These are phyloP conservation scores for Octopus bimaculoides DNA, from an alignment of 1,140 invertebrate species.

Conservation along the genomic window DNA sequence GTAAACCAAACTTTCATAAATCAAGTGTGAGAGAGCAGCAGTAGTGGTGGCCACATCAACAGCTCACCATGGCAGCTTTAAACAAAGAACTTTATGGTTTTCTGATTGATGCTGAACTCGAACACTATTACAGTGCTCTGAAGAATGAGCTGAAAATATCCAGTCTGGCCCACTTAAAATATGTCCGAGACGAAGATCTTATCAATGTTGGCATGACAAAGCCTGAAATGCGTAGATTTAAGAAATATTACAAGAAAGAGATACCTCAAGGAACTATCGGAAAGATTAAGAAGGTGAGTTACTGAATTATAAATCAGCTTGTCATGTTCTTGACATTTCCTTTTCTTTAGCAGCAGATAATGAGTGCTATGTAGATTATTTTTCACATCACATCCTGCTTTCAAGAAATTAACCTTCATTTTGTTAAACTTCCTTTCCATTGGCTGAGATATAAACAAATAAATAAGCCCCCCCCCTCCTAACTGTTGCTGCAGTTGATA, in stretches of 20 bases:
- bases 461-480: no score
- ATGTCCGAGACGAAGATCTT: slow-evolving; percentile 90
- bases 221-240: slow-evolving; percentile 89
- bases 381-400: no score
- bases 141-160: slow-evolving; percentile 66
- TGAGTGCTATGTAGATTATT: no score
- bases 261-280: slow-evolving; percentile 77
- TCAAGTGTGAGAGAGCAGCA: slow-evolving; percentile 12
- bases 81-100: slow-evolving; percentile 78
- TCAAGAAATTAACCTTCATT: no score
- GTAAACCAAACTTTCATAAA: slow-evolving; percentile 18
- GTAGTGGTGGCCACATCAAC: background rate
- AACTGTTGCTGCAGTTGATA: no score
- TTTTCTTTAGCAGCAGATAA: no score
- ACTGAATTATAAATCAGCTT: background rate
- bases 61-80: slow-evolving; percentile 31
- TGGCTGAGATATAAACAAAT: no score
- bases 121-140: slow-evolving; percentile 79
- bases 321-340: no score
- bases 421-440: no score
- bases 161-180: slow-evolving; percentile 88
- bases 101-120: slow-evolving; percentile 83
- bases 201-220: slow-evolving; percentile 89
- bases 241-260: slow-evolving; percentile 85
- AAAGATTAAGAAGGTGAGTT: slow-evolving; percentile 44